Percentiles rank a stretch among this genome's conserved stretches.
phyloP scores from a whole-genome alignment of 1,140 invertebrate genomes.

The Hycleus phaleratus region DNA sequence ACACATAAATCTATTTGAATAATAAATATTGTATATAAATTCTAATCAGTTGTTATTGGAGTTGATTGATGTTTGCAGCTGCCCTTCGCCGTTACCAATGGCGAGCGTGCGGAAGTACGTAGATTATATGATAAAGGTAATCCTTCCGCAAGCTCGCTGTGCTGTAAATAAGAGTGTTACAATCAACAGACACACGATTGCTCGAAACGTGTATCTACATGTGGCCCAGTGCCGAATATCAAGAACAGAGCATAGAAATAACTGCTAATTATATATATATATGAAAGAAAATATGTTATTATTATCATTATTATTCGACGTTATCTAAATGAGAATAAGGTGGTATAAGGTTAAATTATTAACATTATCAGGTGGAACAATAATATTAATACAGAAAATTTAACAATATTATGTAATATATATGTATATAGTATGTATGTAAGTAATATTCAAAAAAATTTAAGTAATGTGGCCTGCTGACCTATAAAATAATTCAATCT shows the following conservation, averaged over 20 bases:
- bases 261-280: constrained; percentile 1
- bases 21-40: too few relatives aligned
- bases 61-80: not conserved
- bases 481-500: not conserved
- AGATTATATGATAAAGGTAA: not conserved
- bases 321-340: constrained; percentile 7
- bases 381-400: constrained; percentile 4
- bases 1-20: too few relatives aligned
- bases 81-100: constrained; percentile 10
- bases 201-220: constrained; percentile 39
- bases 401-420: constrained; percentile 7
- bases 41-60: too few relatives aligned
- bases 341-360: not conserved
- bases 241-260: constrained; percentile 31
- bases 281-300: constrained; percentile 7
- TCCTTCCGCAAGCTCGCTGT: constrained; percentile 11
- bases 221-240: constrained; percentile 34
- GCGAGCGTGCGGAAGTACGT: constrained; percentile 7
- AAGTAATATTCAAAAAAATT: not conserved
- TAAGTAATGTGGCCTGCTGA: constrained; percentile 16
- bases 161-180: constrained; percentile 23
- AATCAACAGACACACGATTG: constrained; percentile 41
- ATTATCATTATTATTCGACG: constrained; percentile 2
- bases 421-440: not conserved
- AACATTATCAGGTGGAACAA: constrained; percentile 1